A percentile compares a stretch with the other conserved stretches of the same genome.
These are phyloP conservation scores for Drosophila fulvimacula DNA, from an alignment of 2,888 invertebrate genomes.

Conservation along the genomic window DNA sequence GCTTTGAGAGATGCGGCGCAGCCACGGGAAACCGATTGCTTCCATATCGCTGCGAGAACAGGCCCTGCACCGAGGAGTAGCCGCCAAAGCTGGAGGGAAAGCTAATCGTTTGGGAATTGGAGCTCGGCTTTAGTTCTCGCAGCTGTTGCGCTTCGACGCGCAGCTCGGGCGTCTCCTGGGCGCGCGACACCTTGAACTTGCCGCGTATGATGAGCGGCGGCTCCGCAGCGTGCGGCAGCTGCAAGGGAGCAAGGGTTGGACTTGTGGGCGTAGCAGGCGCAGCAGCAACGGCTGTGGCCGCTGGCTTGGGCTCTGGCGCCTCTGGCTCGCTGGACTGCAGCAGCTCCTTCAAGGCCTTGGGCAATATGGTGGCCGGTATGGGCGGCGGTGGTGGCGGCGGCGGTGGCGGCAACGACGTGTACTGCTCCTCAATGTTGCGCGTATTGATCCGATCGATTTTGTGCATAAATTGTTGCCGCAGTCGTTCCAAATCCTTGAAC, in stretches of 20 bases:
- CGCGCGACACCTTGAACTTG: constrained; percentile 86
- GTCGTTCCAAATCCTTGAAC: constrained; percentile 81
- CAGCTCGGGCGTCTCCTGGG: constrained; percentile 81
- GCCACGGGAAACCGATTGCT: constrained; percentile 70
- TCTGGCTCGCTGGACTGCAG: constrained; percentile 65
- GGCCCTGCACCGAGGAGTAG: constrained; percentile 87
- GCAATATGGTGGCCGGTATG: constrained; percentile 83
- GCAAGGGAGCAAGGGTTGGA: neutral
- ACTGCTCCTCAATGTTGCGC: constrained; percentile 80
- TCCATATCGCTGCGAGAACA: constrained; percentile 86
- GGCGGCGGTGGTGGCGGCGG: constrained; percentile 80
- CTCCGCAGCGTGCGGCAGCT: constrained; percentile 47
- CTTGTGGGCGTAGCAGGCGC: neutral
- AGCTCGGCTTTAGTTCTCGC: constrained; percentile 71
- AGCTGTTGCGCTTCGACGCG: constrained; percentile 82
- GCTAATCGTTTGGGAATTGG: constrained; percentile 88
- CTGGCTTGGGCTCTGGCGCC: constrained; percentile 6
- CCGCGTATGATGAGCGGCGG: constrained; percentile 83
- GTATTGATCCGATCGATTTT: constrained; percentile 84
- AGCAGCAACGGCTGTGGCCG: constrained; percentile 1
- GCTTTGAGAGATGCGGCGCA: constrained; percentile 89
- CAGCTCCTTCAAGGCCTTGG: constrained; percentile 80
- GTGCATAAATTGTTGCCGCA: constrained; percentile 84
- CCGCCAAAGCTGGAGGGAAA: constrained; percentile 88
- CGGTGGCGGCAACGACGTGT: constrained; percentile 66